phyloP scores from a whole-genome alignment of 2,888 invertebrate genomes.

The Diploptera punctata region DNA sequence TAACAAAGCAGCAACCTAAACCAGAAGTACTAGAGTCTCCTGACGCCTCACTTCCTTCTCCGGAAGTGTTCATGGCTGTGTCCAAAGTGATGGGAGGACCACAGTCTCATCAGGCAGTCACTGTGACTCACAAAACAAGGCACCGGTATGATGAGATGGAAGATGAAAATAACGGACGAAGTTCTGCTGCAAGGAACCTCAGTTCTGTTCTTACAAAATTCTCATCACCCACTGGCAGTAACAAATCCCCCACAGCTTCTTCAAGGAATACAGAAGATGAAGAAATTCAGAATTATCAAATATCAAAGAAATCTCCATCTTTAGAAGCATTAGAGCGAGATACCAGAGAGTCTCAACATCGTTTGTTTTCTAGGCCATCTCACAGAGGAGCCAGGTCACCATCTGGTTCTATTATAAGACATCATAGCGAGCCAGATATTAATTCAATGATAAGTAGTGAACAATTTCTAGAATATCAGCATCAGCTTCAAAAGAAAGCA shows the following conservation, averaged over 20 bases:
- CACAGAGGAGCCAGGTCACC: neutral
- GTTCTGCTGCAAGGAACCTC: conserved; percentile 44
- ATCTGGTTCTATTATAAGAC: conserved; percentile 10
- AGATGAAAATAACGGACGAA: conserved; percentile 37
- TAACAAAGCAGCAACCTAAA: neutral
- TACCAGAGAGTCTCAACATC: neutral
- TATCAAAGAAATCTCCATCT: conserved; percentile 10
- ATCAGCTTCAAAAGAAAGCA: conserved; percentile 1
- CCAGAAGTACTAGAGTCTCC: conserved; percentile 15
- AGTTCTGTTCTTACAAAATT: conserved; percentile 41
- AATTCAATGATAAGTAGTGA: conserved; percentile 38
- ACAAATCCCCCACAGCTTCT: conserved; percentile 4
- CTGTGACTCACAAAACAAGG: conserved; percentile 50
- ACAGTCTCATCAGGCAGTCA: conserved; percentile 74
- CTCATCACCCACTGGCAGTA: conserved; percentile 25
- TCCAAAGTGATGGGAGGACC: conserved; percentile 79
- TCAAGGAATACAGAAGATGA: neutral
- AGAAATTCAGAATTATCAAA: neutral
- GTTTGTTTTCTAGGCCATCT: neutral
- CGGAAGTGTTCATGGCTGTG: conserved; percentile 67
- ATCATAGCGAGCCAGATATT: conserved; percentile 40
- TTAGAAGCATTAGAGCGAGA: neutral
- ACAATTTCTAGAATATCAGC: conserved; percentile 32
- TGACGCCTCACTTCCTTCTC: conserved; percentile 49
- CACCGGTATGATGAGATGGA: conserved; percentile 47